Percentiles rank a stretch among this genome's conserved stretches.
phyloP scores from a whole-genome alignment of 2,797 vertebrate species.

The Karalla daura region DNA sequence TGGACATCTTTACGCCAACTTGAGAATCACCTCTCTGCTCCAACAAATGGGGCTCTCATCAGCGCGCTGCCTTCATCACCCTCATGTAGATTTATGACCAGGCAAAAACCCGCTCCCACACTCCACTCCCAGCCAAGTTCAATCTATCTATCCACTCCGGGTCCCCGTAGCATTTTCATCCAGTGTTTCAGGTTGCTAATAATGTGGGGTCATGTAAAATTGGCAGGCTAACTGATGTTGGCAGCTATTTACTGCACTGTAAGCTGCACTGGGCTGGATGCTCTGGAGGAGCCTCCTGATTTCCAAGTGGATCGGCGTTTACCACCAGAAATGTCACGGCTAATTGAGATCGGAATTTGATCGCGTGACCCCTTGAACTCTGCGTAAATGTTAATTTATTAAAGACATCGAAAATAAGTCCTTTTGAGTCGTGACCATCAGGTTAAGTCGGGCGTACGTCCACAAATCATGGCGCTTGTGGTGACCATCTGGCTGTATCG shows the following conservation, averaged over 20 bases:
- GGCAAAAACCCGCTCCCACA: constrained; percentile 52
- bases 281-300: constrained; percentile 51
- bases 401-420: constrained; percentile 47
- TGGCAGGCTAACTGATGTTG: constrained; percentile 74
- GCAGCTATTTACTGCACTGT: constrained; percentile 67
- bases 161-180: constrained; percentile 57
- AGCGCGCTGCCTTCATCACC: constrained; percentile 63
- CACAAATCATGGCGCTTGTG: constrained; percentile 58
- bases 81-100: constrained; percentile 75
- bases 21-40: constrained; percentile 60
- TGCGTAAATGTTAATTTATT: constrained; percentile 63
- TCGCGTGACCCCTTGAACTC: constrained; percentile 62
- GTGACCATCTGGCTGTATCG: constrained; percentile 60
- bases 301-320: constrained; percentile 47
- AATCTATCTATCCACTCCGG: constrained; percentile 55
- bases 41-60: constrained; percentile 73
- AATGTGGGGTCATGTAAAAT: constrained; percentile 74
- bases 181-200: constrained; percentile 67
- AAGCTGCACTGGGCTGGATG: constrained; percentile 51
- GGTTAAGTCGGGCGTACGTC: constrained; percentile 49
- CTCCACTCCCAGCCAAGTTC: constrained; percentile 64
- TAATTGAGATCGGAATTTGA: constrained; percentile 76
- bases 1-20: constrained; percentile 55
- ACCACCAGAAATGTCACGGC: constrained; percentile 55
- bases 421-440: constrained; percentile 29